A percentile compares a stretch with the other conserved stretches of the same genome.
These are phyloP conservation scores for Salvelinus sp. DNA, from an alignment of 2,113 vertebrate genomes.

Conservation along the genomic window DNA sequence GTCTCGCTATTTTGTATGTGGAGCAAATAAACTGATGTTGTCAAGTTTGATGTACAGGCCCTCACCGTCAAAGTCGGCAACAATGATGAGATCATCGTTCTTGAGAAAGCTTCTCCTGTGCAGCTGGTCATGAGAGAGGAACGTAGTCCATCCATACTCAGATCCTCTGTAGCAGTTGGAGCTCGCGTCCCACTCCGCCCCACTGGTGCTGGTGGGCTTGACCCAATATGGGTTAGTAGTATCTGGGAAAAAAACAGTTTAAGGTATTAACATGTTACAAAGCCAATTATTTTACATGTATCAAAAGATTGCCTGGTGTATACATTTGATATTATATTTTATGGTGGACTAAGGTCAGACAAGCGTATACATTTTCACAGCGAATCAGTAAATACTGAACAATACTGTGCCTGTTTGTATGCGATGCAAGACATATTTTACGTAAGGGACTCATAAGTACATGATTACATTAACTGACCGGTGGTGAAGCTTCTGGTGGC, in stretches of 20 bases:
- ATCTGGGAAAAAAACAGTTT: conserved; percentile 49
- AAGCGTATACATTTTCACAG: too few relatives aligned
- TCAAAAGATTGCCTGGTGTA: neutral
- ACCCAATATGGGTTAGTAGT: conserved; percentile 66
- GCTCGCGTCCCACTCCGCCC: conserved; percentile 58
- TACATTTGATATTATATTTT: neutral
- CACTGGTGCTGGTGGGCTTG: conserved; percentile 72
- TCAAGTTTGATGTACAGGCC: neutral
- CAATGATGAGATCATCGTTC: conserved; percentile 84
- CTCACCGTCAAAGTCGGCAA: conserved; percentile 83
- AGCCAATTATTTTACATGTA: neutral
- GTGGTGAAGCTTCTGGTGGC: conserved; percentile 83
- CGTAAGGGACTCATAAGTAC: neutral
- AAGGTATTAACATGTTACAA: neutral
- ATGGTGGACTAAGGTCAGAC: neutral
- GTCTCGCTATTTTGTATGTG: neutral
- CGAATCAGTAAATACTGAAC: neutral
- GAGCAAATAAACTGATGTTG: neutral
- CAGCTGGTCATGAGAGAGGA: conserved; percentile 81
- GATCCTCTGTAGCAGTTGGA: conserved; percentile 70
- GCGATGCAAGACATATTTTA: neutral
- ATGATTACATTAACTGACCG: conserved; percentile 26
- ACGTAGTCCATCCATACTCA: conserved; percentile 73
- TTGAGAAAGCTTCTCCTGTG: conserved; percentile 80
- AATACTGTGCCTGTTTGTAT: neutral